Base-by-base conservation (phyloP, 2,113 vertebrate genomes). In the Elaphurus davidianus region DNA sequence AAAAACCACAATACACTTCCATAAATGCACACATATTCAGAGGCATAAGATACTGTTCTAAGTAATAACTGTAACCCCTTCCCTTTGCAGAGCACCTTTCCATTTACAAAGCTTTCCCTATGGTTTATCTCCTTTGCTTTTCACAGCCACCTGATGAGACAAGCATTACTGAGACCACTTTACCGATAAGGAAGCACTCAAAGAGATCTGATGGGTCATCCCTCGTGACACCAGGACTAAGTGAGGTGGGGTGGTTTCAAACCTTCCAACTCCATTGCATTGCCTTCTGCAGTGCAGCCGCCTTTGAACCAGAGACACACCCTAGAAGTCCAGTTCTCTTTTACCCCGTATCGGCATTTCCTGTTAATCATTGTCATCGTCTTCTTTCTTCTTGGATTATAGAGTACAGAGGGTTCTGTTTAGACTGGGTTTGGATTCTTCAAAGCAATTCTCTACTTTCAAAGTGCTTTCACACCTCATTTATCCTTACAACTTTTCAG, bases 401-500 rank as follows among this genome's bases (percentile, higher is more conserved):
- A 12, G 86, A 62, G 85, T 47, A 64, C 60, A 67, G 87, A 84
- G 92, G 25, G 71, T 67, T 86, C 94, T 97, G 94, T 96, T 97
- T 96, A 94, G 92, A 90, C 78, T 96, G 76, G 25, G 19, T 86
- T 92, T 97, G 82, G 82, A 74, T 47, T 95, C 97, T 93, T 98
- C 97, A 97, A 98, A 98, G 94, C 88, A 62, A 50, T 79, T 71
- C 90, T 82, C 92, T 54, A 40, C 88, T 96, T 98, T 92, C 95
- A 92, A 98, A 97, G 88, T 94, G 36, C 30, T 96, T 98, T 96
- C 93, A 96, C 96, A 98, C 96, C 87, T 98, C 96, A 96, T 97
- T 97, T 94, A 92, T 97, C 98, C 96, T 97, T 89, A 93, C 96
- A 98, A 82, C 95, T 94, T 97, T 54, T 82, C 96, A 97, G 97